Evolutionary conservation across 2,888 invertebrate genomes (phyloP), one percentile per base, ranked within the genome.

Genomic region (Drosophila ezoana): DNA sequence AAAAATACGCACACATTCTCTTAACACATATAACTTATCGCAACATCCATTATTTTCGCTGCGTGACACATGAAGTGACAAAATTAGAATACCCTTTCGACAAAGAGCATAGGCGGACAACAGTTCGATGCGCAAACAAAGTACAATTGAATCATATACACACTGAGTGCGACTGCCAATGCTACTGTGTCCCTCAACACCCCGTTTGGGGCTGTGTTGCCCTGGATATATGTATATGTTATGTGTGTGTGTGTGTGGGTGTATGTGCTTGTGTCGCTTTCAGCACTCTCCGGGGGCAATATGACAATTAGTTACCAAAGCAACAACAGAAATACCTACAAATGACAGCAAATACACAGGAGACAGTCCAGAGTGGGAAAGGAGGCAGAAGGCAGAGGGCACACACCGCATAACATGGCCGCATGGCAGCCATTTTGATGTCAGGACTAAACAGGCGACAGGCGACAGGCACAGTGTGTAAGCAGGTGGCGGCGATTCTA

Each of bases 271-370:
- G 81, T 77, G 82, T 57, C 69, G 83, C 79, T 69, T 63, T 65
- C 76, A 64, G 67, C 75, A 64, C 72, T 79, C 73, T 83, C 83
- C 67, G 70, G 79, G 87, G 81, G 81, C 81, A 79, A 81, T 79
- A 84, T 82, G 87, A 85, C 85, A 85, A 85, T 85, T 85, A 87
- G 85, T 85, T 85, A 76, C 85, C 85, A 85, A 78, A 80, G 85
- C 87, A 85, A 87, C 85, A 87, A 80, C 87, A 84, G 85, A 76
- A 86, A 83, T 87, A 79, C 87, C 87, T 82, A 85, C 85, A 82
- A 85, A 82, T 81, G 85, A 84, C 85, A 87, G 82, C 76, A 72
- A 69, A 86, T 72, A 86, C 86, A 81, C 79, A 57, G 59, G 85
- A 70, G 81, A 74, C 60, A 52, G 43, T 54, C 28, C 40, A 38